Base-by-base conservation (phyloP, 2,888 invertebrate species). In the Drosophila tripunctata region DNA sequence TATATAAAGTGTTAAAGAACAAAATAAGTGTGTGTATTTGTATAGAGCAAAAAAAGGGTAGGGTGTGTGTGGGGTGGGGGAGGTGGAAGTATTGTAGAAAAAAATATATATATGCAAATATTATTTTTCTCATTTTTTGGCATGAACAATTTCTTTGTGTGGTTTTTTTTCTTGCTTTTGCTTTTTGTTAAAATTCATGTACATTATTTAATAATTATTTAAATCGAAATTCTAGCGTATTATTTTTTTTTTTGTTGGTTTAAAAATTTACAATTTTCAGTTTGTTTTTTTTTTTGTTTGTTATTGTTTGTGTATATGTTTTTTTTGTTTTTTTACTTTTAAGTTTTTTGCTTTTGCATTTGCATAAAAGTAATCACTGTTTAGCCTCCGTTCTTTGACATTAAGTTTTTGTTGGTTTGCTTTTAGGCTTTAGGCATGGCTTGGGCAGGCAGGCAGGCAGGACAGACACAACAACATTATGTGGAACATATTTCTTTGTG, bases 351-450 rank as follows among this genome's bases (percentile, higher is more conserved):
- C n/a, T n/a, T n/a, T 67, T 56, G 61, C 15, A 33, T 67, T 65
- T 65, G 61, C 67, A 66, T 78, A 79, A 78, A 82, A 81, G 71
- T 77, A 85, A 83, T 83, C 82, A 83, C 83, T 79, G 82, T 75
- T 79, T 83, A 83, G 83, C 83, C 83, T 83, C 83, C 83, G 71
- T 83, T 85, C 84, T 80, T 81, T 81, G 81, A 81, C 81, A 81
- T 83, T 81, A 83, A 83, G 84, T 81, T 83, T 81, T 83, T 64
- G 51, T 79, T 78, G 61, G 33, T 27, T 27, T 8, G 27, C 10
- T 10, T 27, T 67, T 67, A 45, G 43, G 27, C 27, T 40, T 73
- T 58, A 48, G 74, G 65, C 70, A 71, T n/a, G n/a, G n/a, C n/a
- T n/a, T n/a, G n/a, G n/a, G n/a, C n/a, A n/a, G n/a, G n/a, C n/a